These are phyloP conservation scores for Palythoa heliodiscus DNA, from an alignment of 92 coral and sea anemone genomes.

Conservation along the genomic window DNA sequence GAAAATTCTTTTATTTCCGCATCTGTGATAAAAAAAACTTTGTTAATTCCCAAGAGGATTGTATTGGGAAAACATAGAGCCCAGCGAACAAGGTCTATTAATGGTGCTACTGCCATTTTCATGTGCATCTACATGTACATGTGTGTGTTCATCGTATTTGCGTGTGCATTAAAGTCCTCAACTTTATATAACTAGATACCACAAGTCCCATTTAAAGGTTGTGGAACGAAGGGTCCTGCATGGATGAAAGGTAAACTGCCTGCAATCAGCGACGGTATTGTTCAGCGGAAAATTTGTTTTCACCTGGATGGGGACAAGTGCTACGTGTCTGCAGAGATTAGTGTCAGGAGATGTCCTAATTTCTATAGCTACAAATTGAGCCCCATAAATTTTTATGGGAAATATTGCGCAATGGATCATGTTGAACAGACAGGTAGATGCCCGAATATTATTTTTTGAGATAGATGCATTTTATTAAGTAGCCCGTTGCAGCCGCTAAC, in stretches of 20 bases:
- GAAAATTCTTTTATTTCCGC: too few species aligned
- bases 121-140: too few species aligned
- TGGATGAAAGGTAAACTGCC: slow-evolving; percentile 28
- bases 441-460: too few species aligned
- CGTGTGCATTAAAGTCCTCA: too few species aligned
- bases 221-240: slow-evolving; percentile 7
- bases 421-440: not conserved
- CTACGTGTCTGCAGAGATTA: not conserved
- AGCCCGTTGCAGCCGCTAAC: not conserved
- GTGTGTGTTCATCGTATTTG: too few species aligned
- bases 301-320: slow-evolving; percentile 3
- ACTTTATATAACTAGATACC: not conserved
- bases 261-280: slow-evolving; percentile 8
- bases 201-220: not conserved
- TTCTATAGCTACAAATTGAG: slow-evolving; percentile 21
- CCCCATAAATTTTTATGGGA: slow-evolving; percentile 8
- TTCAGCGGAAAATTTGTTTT: slow-evolving; percentile 14
- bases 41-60: too few species aligned
- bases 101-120: too few species aligned
- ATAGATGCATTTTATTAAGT: too few species aligned
- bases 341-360: not conserved
- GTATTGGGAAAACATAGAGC: too few species aligned
- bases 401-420: not conserved
- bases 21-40: too few species aligned
- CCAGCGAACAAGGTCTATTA: too few species aligned